Percentiles rank a stretch among this genome's conserved stretches.
phyloP scores from a whole-genome alignment of 2,797 vertebrate genomes.

The Falco naumanni region DNA sequence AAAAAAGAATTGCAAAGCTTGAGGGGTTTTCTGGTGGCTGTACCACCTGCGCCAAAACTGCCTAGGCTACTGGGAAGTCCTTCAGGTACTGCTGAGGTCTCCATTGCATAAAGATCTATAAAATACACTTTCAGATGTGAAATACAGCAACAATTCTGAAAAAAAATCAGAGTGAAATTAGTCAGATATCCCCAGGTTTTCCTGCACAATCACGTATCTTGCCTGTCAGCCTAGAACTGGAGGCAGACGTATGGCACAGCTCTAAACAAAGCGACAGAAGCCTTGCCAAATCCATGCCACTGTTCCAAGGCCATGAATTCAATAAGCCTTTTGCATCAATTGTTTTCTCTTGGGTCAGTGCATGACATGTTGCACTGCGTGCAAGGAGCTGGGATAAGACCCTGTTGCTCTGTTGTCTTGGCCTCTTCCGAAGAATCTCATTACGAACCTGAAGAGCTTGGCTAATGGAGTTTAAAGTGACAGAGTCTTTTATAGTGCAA shows the following conservation, averaged over 20 bases:
- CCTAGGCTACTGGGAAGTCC: neutral
- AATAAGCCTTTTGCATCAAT: neutral
- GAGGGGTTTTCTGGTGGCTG: neutral
- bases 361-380: neutral
- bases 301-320: neutral
- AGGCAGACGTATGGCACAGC: fast-evolving
- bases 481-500: slow-evolving; percentile 72
- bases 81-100: neutral
- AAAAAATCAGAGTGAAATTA: neutral
- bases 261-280: neutral
- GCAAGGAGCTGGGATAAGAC: neutral
- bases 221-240: neutral
- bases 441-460: slow-evolving; percentile 59
- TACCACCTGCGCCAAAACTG: neutral
- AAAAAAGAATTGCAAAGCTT: neutral
- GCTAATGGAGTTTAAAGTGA: slow-evolving; percentile 73
- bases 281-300: neutral
- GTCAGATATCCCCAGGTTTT: neutral
- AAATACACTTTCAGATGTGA: neutral
- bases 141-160: neutral
- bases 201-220: neutral
- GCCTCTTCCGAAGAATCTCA: slow-evolving; percentile 49
- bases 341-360: neutral
- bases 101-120: neutral
- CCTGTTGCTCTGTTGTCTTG: neutral